phyloP scores from a whole-genome alignment of 2,797 vertebrate species.

The Sciaenops ocellatus region DNA sequence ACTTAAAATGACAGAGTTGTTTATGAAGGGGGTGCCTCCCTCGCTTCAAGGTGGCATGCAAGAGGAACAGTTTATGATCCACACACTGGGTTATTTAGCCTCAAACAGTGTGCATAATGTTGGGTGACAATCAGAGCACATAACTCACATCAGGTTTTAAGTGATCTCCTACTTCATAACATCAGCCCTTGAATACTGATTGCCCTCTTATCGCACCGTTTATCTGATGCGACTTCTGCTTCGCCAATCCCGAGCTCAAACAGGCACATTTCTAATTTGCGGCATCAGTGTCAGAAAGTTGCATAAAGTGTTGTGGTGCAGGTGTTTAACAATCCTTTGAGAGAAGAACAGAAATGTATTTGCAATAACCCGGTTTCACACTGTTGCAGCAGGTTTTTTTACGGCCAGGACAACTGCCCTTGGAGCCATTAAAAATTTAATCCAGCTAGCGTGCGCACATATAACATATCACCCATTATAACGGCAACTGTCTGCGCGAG shows the following conservation, averaged over 20 bases:
- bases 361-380: constrained; percentile 71
- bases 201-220: constrained; percentile 57
- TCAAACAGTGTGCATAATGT: constrained; percentile 86
- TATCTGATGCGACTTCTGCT: constrained; percentile 60
- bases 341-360: constrained; percentile 75
- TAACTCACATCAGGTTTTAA: constrained; percentile 80
- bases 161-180: constrained; percentile 71
- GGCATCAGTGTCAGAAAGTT: constrained; percentile 52
- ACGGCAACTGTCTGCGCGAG: constrained; percentile 62
- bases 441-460: constrained; percentile 79
- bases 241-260: constrained; percentile 47
- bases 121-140: constrained; percentile 81
- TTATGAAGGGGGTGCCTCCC: constrained; percentile 81
- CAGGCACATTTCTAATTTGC: constrained; percentile 60
- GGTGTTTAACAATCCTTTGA: constrained; percentile 70
- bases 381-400: constrained; percentile 75
- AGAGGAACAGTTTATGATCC: constrained; percentile 83
- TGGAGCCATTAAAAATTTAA: constrained; percentile 87
- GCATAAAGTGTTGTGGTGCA: constrained; percentile 32
- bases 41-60: constrained; percentile 68
- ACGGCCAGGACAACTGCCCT: constrained; percentile 77
- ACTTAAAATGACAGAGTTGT: constrained; percentile 91
- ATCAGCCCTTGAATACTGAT: constrained; percentile 73
- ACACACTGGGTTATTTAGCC: constrained; percentile 85
- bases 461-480: constrained; percentile 83